Percentiles rank a stretch among this genome's conserved stretches.
Conservation (phyloP, 2,797 vertebrate species). For the Sternotherus odoratus region DNA sequence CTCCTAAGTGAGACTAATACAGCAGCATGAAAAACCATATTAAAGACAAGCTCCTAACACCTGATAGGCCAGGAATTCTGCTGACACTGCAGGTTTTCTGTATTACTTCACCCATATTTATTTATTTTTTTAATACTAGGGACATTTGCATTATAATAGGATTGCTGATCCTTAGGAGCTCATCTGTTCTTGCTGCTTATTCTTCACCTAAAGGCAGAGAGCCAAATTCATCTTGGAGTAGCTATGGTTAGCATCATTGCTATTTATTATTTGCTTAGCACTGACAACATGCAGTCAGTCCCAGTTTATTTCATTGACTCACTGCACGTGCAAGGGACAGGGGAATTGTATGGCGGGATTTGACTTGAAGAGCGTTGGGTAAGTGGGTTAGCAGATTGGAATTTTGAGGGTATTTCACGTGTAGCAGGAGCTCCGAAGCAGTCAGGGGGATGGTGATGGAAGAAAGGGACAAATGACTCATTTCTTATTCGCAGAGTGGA, state of each 20-base stretch:
- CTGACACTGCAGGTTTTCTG: neutral
- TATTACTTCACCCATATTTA: accelerated
- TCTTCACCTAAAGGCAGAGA: neutral
- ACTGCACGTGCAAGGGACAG: neutral
- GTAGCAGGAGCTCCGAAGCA: neutral
- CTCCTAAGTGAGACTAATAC: neutral
- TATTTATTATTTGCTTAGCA: neutral
- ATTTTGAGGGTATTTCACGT: neutral
- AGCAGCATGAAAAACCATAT: neutral
- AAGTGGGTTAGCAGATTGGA: neutral
- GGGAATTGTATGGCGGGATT: neutral
- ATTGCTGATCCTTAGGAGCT: neutral
- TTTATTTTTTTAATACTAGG: neutral
- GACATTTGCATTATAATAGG: neutral
- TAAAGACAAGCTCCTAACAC: neutral
- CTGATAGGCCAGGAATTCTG: neutral
- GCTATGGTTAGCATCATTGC: too few relatives aligned
- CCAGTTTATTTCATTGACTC: neutral
- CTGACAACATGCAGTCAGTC: neutral
- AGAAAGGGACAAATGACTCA: neutral
- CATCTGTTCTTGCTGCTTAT: neutral
- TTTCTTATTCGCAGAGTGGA: neutral
- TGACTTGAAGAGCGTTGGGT: neutral
- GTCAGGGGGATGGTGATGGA: neutral
- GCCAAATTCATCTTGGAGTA: neutral